Base-by-base conservation (phyloP, 1,140 invertebrate species). In the Drosophila grimshawi region DNA sequence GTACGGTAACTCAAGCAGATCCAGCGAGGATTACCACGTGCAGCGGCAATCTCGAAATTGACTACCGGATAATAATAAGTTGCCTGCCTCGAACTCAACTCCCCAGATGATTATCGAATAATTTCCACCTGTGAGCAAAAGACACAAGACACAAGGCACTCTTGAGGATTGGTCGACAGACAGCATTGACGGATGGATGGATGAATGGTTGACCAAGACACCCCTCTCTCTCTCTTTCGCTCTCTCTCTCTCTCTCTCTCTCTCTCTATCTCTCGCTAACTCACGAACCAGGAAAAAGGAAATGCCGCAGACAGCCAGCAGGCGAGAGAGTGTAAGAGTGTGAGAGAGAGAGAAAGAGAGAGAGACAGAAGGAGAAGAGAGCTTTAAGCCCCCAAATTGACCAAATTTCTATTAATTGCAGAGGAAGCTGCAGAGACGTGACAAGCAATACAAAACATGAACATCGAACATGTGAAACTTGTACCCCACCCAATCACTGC, bases 361-460 rank as follows among this genome's bases (percentile, higher is more conserved):
- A 8, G 11, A 19, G 10, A 30, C 1, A 27, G 37, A 45, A 49
- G 37, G 59, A 10, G 5, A n/a, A 11, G 29, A 29, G 19, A 48
- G 71, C 66, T 80, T 67, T 52, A 60, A 46, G 62, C 19, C 19
- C 37, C 39, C 10, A 8, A 43, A 61, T 49, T 57, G 59, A 35
- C 57, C 59, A 67, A 66, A 60, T 66, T 51, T 39, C 61, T 39
- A 45, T 67, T 88, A 82, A 86, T 86, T 88, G 71, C 82, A 62
- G 53, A 70, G 82, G 82, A 86, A 79, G 67, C 79, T 53, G 49
- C 37, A 29, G 74, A 74, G 71, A 86, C 82, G 82, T 88, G 83
- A 79, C 67, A 11, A 39, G 76, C 52, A 68, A 76, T 78, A 60
- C 52, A 48, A 69, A 78, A 56, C 56, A 43, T n/a, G n/a, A 52